Evolutionary conservation across 2,888 invertebrate species (phyloP).

Genomic region (Drosophila rellima): DNA sequence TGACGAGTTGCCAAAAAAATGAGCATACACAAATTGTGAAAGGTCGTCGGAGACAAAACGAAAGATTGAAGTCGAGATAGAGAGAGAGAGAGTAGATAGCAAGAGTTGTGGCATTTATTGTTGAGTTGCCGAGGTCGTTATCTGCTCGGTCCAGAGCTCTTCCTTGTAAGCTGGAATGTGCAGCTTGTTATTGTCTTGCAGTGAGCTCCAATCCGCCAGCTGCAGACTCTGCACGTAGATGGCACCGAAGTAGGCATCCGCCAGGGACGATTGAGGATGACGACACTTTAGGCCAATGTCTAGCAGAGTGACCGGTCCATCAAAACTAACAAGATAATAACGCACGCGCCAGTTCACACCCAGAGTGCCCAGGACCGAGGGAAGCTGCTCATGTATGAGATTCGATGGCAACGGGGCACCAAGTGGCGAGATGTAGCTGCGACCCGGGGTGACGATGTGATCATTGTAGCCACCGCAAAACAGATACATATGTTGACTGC

Average conservation of each 20-base stretch:
- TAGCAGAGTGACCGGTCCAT: conserved; percentile 69
- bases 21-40: conserved; percentile 18
- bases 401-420: conserved; percentile 47
- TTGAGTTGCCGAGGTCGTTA: no score
- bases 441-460: conserved; percentile 55
- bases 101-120: conserved; percentile 10
- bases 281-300: conserved; percentile 82
- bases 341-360: conserved; percentile 80
- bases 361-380: conserved; percentile 52
- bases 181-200: conserved; percentile 3
- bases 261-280: conserved; percentile 16
- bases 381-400: conserved; percentile 60
- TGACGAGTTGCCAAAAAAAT: conserved; percentile 14
- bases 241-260: conserved; percentile 75
- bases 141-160: conserved; percentile 27
- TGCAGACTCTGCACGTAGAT: conserved; percentile 74
- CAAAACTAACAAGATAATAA: conserved; percentile 79
- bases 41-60: conserved; percentile 4
- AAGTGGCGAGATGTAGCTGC: conserved; percentile 76
- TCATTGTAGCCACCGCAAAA: conserved; percentile 77
- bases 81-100: neutral
- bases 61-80: neutral
- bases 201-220: conserved; percentile 34
- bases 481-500: conserved; percentile 70
- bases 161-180: conserved; percentile 33